Evolutionary conservation across 1,140 invertebrate genomes (phyloP).

Genomic region (Macrobrachium rosenbergii): DNA sequence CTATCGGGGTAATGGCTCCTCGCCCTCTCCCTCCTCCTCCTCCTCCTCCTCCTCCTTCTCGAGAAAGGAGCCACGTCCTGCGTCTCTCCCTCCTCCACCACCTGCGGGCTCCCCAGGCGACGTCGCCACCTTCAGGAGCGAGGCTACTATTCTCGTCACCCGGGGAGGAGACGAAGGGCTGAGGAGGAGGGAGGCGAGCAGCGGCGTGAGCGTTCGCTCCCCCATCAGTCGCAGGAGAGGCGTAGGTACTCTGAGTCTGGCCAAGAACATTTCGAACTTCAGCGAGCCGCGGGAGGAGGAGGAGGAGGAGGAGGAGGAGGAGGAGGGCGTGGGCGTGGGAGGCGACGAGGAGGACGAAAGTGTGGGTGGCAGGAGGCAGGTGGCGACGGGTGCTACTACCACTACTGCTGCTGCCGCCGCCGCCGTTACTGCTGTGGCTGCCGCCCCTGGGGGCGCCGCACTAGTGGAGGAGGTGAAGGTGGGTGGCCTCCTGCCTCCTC

Average conservation of each 20-base stretch:
- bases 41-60: not conserved
- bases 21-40: too few species aligned
- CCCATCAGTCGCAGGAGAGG: slow-evolving; percentile 29
- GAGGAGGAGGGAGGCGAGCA: not conserved
- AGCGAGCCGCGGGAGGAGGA: not conserved
- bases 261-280: not conserved
- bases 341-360: not conserved
- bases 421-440: too few species aligned
- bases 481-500: slow-evolving; percentile 42
- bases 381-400: slow-evolving; percentile 6
- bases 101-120: slow-evolving; percentile 21
- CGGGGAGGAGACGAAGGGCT: not conserved
- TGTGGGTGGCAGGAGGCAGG: not conserved
- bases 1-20: too few species aligned
- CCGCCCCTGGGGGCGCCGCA: slow-evolving; percentile 30
- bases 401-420: slow-evolving; percentile 2
- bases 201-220: slow-evolving; percentile 6
- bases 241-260: slow-evolving; percentile 35
- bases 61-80: not conserved
- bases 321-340: not conserved
- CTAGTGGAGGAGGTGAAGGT: slow-evolving; percentile 60
- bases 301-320: not conserved
- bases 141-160: slow-evolving; percentile 54
- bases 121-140: slow-evolving; percentile 50
- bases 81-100: slow-evolving; percentile 22